Conservation (phyloP, 2,113 vertebrate genomes). For the Phylloscopus trochilus region DNA sequence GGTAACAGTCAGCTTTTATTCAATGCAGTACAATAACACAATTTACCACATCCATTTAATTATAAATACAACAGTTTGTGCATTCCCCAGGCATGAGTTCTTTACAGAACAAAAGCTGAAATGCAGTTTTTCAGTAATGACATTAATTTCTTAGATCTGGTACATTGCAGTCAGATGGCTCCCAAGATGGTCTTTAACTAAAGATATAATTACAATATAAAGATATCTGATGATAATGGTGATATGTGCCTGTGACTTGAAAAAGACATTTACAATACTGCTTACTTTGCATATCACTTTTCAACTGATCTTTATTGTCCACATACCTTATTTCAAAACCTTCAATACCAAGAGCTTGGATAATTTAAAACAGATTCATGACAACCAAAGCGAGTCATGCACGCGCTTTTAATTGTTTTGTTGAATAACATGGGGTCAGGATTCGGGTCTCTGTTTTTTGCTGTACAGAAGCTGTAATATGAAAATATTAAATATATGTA, state of each 20-base stretch:
- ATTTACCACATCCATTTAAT: background rate
- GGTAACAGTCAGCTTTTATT: background rate
- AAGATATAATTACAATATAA: background rate
- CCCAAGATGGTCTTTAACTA: background rate
- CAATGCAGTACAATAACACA: background rate
- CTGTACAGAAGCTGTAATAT: background rate
- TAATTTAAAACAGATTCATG: background rate
- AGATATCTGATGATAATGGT: background rate
- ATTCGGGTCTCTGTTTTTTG: background rate
- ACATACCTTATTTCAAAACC: background rate
- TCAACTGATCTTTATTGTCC: background rate
- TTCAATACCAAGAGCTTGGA: background rate
- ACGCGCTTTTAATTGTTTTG: background rate
- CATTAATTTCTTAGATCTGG: background rate
- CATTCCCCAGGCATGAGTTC: background rate
- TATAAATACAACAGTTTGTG: background rate
- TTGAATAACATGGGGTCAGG: background rate
- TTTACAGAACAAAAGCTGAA: background rate
- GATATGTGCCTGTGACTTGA: background rate
- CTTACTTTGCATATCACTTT: background rate
- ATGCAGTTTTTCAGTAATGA: background rate
- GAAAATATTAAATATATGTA: background rate
- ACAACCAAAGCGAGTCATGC: background rate
- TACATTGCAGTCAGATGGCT: background rate
- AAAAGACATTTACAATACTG: background rate